Percentiles rank a stretch among this genome's conserved stretches.
phyloP scores from a whole-genome alignment of 35 echinoderm and acorn worm species.

The Diadema setosum region DNA sequence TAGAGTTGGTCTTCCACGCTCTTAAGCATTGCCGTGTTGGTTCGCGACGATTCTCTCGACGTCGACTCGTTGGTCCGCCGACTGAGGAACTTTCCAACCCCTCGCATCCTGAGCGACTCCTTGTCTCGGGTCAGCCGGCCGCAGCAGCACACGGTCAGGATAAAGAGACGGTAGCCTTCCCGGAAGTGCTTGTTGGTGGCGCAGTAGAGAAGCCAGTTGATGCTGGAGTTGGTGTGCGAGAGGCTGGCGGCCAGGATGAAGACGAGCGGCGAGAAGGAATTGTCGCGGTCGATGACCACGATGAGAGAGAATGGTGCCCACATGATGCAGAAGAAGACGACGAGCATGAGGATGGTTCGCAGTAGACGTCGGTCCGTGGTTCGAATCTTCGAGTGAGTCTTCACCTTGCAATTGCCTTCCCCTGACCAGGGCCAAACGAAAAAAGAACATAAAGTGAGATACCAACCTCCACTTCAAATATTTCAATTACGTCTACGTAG shows the following conservation, averaged over 20 bases:
- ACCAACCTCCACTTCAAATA: no score
- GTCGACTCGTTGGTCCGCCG: background rate
- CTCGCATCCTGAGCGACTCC: background rate
- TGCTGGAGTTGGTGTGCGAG: constrained; percentile 61
- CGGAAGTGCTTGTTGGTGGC: constrained; percentile 73
- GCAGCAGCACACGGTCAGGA: background rate
- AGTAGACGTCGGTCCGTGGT: constrained; percentile 56
- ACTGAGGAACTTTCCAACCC: background rate
- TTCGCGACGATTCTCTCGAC: background rate
- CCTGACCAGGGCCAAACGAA: no score
- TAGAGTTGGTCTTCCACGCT: background rate
- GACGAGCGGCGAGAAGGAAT: background rate
- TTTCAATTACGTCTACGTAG: no score
- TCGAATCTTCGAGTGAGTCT: background rate
- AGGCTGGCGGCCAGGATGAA: constrained; percentile 54
- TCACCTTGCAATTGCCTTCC: no score
- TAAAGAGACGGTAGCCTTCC: constrained; percentile 39
- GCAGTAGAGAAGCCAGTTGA: constrained; percentile 82
- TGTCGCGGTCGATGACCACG: constrained; percentile 34
- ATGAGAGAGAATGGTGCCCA: constrained; percentile 70
- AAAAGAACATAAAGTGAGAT: no score
- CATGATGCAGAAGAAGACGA: constrained; percentile 71
- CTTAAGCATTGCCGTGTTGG: background rate
- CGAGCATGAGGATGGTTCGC: constrained; percentile 34
- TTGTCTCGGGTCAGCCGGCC: background rate